Conservation (phyloP, 1,140 invertebrate species). For the Eciton burchellii region DNA sequence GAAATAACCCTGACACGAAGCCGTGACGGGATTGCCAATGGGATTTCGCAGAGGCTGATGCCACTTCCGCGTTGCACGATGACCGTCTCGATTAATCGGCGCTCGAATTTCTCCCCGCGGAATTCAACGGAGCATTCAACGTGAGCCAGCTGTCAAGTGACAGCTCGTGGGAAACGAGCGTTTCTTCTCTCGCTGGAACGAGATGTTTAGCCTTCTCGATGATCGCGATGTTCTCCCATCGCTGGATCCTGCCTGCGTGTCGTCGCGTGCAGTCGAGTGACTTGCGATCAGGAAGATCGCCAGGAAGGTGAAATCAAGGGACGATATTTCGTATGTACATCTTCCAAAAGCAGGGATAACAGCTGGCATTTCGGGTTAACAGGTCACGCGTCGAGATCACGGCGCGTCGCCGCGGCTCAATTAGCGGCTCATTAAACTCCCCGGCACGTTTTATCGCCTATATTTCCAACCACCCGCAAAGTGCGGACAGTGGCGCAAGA, state of each 20-base stretch:
- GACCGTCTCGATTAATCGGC: not conserved
- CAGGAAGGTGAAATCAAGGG: no score
- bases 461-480: constrained; percentile 49
- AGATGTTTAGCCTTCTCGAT: no score
- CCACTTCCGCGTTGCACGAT: constrained; percentile 24
- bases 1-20: constrained; percentile 36
- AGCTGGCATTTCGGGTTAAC: constrained; percentile 7
- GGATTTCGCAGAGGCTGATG: not conserved
- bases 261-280: not conserved
- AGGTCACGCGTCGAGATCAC: not conserved
- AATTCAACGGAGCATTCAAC: no score
- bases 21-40: constrained; percentile 22
- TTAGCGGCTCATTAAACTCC: constrained; percentile 38
- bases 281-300: no score
- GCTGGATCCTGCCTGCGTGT: no score
- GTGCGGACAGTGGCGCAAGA: constrained; percentile 40
- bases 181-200: no score
- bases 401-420: constrained; percentile 22
- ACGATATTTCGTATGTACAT: no score
- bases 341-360: no score
- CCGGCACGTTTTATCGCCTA: constrained; percentile 54
- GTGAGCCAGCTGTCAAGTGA: no score
- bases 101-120: not conserved
- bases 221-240: no score
- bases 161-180: no score